Evolutionary conservation across 2,888 invertebrate species (phyloP), one percentile per base, ranked within the genome.

Genomic region (Galerucella calmariensis): DNA sequence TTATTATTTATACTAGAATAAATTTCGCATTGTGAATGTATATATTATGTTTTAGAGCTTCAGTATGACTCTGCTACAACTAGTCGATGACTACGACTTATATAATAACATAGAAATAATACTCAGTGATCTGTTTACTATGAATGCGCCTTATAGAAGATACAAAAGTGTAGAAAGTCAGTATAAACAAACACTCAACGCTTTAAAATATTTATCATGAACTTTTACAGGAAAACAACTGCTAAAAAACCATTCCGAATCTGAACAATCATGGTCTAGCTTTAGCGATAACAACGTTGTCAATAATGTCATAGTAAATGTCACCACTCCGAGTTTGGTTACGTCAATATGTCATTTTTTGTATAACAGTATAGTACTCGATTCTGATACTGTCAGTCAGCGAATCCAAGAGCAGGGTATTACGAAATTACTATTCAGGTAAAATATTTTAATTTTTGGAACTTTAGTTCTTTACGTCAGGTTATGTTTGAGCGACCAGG

Each of bases 381-480:
- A 87, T 51, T 85, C 87, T 58, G 85, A 86, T 27, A 85, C 87
- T 20, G 84, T 89, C 12, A 82, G 87, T 48, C 83, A 81, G 16
- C 85, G 85, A 73, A 82, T 90, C 58, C 88, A 89, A 58, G 88
- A 89, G 69, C 83, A 85, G 79, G 89, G 89, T 0, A 79, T 90
- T 44, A 85, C 90, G 24, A 89, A 88, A 83, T 83, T 88, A 73
- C 86, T 90, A 74, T 86, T 90, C 73, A 86, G 88, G 90, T 90
- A 85, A 81, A 78, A 79, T n/a, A 74, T 72, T 67, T 44, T 41
- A 67, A 46, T 68, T 48, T 77, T n/a, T n/a, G n/a, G n/a, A n/a
- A n/a, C n/a, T n/a, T n/a, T n/a, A n/a, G n/a, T 59, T 72, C n/a
- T 10, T 20, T 51, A 61, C 46, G 27, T 6, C 8, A 2, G 35